Base-by-base conservation (phyloP, 2,113 vertebrate species). In the Xiphias gladius region DNA sequence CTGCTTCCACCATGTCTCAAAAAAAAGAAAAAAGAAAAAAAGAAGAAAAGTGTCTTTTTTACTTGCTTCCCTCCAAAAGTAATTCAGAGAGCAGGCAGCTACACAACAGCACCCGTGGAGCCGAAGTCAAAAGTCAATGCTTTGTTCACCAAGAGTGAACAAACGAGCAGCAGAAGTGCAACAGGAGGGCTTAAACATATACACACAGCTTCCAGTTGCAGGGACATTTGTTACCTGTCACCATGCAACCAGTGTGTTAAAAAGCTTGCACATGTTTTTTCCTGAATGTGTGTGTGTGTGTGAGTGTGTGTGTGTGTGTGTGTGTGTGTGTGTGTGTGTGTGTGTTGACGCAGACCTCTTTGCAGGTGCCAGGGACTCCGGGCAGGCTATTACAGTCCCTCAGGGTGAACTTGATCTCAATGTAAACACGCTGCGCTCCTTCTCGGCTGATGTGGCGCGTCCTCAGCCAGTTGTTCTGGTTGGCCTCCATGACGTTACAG, bases 371-470 rank as follows among this genome's bases (percentile, higher is more conserved):
- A 0, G 96, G 94, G 35, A 96, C 95, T 19, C 96, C 96, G 0
- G 96, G 96, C 76, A 97, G 92, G 83, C 96, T 97, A 89, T 96
- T 96, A 69, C 96, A 97, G 93, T 96, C 96, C 62, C 96, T 94
- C 76, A 96, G 91, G 30, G 96, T 96, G 85, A 96, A 96, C 85
- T 97, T 97, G 87, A 97, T 96, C 92, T 97, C 96, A 2, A 97
- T 95, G 91, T 96, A 95, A 87, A 97, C 94, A 0, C 96, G 95
- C 75, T 96, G 96, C 9, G 96, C 96, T 48, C 94, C 95, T 19
- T 96, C 95, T 13, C 96, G 91, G 35, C 92, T 90, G 86, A 96
- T 95, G 94, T 96, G 95, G 1, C 94, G 91, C 0, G 95, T 96
- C 79, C 95, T 93, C 71, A 96, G 93, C 96, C 96, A 96, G 94